Percentiles rank a stretch among this genome's conserved stretches.
These are phyloP conservation scores for Drosophila vallismaia DNA, from an alignment of 2,888 invertebrate species.

Conservation along the genomic window DNA sequence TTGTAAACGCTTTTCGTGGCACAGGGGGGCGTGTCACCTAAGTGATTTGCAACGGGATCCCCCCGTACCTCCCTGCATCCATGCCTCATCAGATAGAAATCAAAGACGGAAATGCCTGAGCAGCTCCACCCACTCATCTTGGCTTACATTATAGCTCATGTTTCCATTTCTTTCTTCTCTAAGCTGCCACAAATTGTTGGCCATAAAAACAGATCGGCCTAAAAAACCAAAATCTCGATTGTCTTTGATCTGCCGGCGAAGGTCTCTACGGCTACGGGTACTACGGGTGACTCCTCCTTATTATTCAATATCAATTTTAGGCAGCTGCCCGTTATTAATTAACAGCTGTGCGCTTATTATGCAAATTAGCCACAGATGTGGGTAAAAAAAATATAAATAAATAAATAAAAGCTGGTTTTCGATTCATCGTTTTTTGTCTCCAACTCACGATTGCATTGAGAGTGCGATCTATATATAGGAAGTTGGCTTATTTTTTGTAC, in stretches of 20 bases:
- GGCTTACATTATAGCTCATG: constrained; percentile 1
- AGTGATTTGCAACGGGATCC: constrained; percentile 61
- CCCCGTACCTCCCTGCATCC: not conserved
- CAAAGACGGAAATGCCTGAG: constrained; percentile 33
- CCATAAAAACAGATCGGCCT: constrained; percentile 29
- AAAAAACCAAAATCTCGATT: constrained; percentile 29
- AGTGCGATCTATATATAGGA: constrained; percentile 30
- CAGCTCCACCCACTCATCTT: constrained; percentile 31
- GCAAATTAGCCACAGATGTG: constrained; percentile 69
- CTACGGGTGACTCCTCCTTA: constrained; percentile 13
- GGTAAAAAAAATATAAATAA: constrained; percentile 11
- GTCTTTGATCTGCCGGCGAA: constrained; percentile 66
- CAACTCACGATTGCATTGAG: constrained; percentile 54
- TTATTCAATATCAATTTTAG: constrained; percentile 26
- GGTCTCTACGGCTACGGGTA: constrained; percentile 29
- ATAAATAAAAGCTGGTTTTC: constrained; percentile 29
- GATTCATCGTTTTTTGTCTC: constrained; percentile 39
- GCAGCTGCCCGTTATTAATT: constrained; percentile 75
- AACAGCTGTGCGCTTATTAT: constrained; percentile 76
- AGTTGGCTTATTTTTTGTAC: constrained; percentile 24
- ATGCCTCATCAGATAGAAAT: not conserved
- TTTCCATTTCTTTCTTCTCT: not conserved
- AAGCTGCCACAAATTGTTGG: constrained; percentile 1
- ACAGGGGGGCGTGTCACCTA: constrained; percentile 65
- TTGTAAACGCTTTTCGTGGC: constrained; percentile 26